Evolutionary conservation across 2,888 invertebrate species (phyloP), one percentile per base, ranked within the genome.

Genomic region (Lutraria lutraria): DNA sequence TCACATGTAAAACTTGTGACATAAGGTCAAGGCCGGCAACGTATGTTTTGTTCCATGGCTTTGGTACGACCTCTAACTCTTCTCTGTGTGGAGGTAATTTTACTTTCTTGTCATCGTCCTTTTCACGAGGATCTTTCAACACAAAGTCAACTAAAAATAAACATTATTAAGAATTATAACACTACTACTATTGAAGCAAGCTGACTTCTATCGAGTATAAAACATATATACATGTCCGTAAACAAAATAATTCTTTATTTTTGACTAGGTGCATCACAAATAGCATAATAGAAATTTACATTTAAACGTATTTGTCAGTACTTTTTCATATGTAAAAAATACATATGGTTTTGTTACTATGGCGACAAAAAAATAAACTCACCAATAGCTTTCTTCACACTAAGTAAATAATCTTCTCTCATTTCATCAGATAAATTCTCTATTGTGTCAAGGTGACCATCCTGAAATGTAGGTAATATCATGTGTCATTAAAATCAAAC

Each of bases 361-460:
- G 25, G 63, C 25, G 25, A 63, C n/a, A 63, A 60, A 21, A 68
- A 86, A 2, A 34, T n/a, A 52, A 81, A 34, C 80, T 92, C 91
- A 96, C 96, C 96, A 68, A 96, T 98, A 0, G 99, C 98, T 96
- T 98, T 99, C 96, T 99, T 99, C 95, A 99, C 98, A 91, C 98
- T 98, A 96, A 98, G 97, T 96, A 98, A 97, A 96, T 98, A 99
- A 95, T 98, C 98, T 91, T 98, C 98, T 93, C 98, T 98, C 96
- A 98, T 98, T 96, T 99, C 98, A 88, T 98, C 97, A 0, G 98
- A 97, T 85, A 98, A 97, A 56, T 97, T 96, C 82, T 96, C 96
- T 80, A 97, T 96, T 10, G 96, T 95, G 63, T 95, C 96, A 31
- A 93, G 93, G 89, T 96, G 95, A 25, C 95, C 96, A 54, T 90